phyloP scores from a whole-genome alignment of 2,888 invertebrate genomes.

The Tetramorium bicarinatum region DNA sequence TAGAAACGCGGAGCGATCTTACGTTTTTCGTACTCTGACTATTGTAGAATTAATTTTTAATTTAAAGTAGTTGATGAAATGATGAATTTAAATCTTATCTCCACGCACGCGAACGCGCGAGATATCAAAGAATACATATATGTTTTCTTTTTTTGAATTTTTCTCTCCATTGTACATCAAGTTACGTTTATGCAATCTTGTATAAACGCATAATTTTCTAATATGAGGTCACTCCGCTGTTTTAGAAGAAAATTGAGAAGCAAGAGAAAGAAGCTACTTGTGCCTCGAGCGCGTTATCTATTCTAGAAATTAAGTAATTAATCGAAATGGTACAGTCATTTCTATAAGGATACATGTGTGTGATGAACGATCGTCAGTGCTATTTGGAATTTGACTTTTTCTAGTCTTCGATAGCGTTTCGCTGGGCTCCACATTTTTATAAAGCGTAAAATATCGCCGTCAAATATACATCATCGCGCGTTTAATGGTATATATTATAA shows the following conservation, averaged over 20 bases:
- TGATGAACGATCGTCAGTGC: slow-evolving; percentile 65
- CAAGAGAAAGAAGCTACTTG: slow-evolving; percentile 66
- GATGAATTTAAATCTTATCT: background rate
- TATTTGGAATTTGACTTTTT: slow-evolving; percentile 62
- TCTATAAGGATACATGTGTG: slow-evolving; percentile 65
- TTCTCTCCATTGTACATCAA: background rate
- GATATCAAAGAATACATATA: background rate
- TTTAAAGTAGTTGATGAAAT: background rate
- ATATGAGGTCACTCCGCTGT: slow-evolving; percentile 54
- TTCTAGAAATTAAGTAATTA: slow-evolving; percentile 64
- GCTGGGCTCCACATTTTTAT: slow-evolving; percentile 59
- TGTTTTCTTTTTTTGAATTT: background rate
- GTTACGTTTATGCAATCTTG: background rate
- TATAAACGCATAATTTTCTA: slow-evolving; percentile 6
- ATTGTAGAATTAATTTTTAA: background rate
- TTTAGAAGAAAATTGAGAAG: slow-evolving; percentile 50
- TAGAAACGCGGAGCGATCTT: slow-evolving; percentile 52
- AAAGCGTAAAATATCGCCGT: slow-evolving; percentile 42
- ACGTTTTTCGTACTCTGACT: background rate
- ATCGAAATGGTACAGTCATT: slow-evolving; percentile 55
- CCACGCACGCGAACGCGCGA: background rate
- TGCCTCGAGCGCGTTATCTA: slow-evolving; percentile 70
- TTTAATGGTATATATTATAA: slow-evolving; percentile 42
- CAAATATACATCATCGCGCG: slow-evolving; percentile 48
- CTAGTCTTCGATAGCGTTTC: slow-evolving; percentile 65